Base-by-base conservation (phyloP, 2,797 vertebrate species). In the Bucorvus abyssinicus region DNA sequence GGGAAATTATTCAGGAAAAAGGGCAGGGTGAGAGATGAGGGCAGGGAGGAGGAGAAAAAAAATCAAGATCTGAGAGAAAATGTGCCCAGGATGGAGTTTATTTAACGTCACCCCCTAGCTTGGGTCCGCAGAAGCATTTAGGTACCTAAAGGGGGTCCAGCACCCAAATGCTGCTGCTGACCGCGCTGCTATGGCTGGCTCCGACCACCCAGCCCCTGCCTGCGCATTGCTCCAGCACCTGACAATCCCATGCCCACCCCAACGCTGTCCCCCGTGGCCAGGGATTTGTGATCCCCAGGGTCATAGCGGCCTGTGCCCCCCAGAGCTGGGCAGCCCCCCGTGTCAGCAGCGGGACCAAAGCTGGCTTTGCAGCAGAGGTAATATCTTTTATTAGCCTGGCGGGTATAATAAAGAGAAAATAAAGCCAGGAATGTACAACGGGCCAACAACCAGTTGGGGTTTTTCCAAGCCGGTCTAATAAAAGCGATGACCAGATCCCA, bases 71-170 rank as follows among this genome's bases (percentile, higher is more conserved):
- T 0, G 6, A 42, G n/a, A 68, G 36, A 36, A 84, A 32, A 61
- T 1, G 9, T 30, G 45, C n/a, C 15, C 24, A 26, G 24, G 20
- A 9, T 7, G 21, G 34, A 13, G 17, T n/a, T 84, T 34, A 50
- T 71, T 80, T 38, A 17, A 32, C 1, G 9, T 0, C 1, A 44
- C 4, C 5, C 20, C 9, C 65, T 12, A 38, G 42, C n/a, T 18
- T 42, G 15, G 60, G 8, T 34, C n/a, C 8, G 1, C 9, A 7
- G 40, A 26, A n/a, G 8, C 16, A 8, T 69, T 59, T 10, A 20
- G 61, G 73, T 19, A 71, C 45, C 20, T 5, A 7, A 59, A 56
- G 32, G 6, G 8, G 50, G 22, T 22, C 30, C 63, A 23, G 9
- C 47, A 27, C 38, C 30, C 55, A 47, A 69, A 87, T 27, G 42